Base-by-base conservation (phyloP, 2,113 vertebrate genomes). In the Pelodiscus sinensis region DNA sequence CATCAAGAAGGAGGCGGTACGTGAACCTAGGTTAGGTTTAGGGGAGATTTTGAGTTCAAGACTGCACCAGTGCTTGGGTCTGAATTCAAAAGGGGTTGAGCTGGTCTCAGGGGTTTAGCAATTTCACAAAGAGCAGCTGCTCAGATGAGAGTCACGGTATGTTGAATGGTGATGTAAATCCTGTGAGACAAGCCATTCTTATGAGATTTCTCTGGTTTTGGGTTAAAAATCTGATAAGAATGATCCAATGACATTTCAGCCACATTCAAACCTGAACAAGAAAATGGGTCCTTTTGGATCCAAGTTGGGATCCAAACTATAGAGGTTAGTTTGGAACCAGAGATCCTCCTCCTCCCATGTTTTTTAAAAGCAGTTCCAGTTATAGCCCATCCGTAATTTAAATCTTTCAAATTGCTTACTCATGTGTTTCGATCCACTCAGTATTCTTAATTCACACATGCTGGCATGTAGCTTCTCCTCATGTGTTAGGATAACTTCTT, bases 211-310 rank as follows among this genome's bases (percentile, higher is more conserved):
- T 94, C 18, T 73, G 91, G 88, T 82, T 50, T 77, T 88, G 78
- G 73, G 31, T 79, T 90, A 62, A 21, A 14, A 51, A 56, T 93
- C 80, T 90, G 24, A 68, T 78, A 51, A 92, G 31, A 24, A 86
- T 86, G 84, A 86, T 92, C 84, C 88, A 80, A 52, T 90, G 81
- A 95, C 9, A 90, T 80, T 90, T 54, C 81, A 80, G 81, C 84
- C 80, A 27, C 62, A 38, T 0, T 44, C 38, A 60, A 75, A 18
- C 21, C 31, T 27, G 27, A 87, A 60, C 85, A 10, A 24, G 5
- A 52, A 86, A 88, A 68, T 6, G 11, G 29, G 50, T 8, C 22
- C 16, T 19, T 50, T 35, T 65, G 86, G 79, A 24, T 81, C 89
- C 13, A 90, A 87, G 77, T 52, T 15, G 71, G 51, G 44, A 77